Evolutionary conservation across 2,797 vertebrate genomes (phyloP).

Genomic region (Gymnodraco acuticeps): DNA sequence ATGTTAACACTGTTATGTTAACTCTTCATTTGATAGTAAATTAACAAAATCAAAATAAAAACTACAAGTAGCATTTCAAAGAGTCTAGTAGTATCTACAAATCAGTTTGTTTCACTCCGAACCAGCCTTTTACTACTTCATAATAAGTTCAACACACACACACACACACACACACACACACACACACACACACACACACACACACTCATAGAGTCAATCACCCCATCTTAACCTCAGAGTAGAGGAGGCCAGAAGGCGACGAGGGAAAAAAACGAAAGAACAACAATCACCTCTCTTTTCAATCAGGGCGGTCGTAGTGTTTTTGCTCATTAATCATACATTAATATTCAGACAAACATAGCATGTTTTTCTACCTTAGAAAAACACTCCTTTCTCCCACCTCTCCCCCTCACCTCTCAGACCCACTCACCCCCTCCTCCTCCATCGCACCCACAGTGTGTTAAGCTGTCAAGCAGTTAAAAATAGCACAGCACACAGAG

Average conservation of each 20-base stretch:
- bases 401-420: constrained; percentile 46
- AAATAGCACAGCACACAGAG: constrained; percentile 67
- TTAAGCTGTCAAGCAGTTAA: constrained; percentile 75
- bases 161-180: constrained; percentile 13
- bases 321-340: constrained; percentile 85
- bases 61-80: neutral
- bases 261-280: constrained; percentile 55
- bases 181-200: neutral
- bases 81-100: neutral
- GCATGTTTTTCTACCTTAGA: constrained; percentile 78
- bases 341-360: constrained; percentile 83
- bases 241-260: constrained; percentile 40
- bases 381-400: constrained; percentile 68
- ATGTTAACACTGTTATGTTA: neutral
- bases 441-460: constrained; percentile 51
- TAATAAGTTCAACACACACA: neutral
- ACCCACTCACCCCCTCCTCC: constrained; percentile 38
- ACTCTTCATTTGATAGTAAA: neutral
- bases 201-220: constrained; percentile 10
- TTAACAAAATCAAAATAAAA: neutral
- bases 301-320: constrained; percentile 75
- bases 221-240: constrained; percentile 45
- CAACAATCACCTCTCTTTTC: constrained; percentile 75
- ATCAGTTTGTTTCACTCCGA: constrained; percentile 10
- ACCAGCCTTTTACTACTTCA: neutral